phyloP scores from a whole-genome alignment of 2,113 vertebrate genomes.

The Phalacrocorax carbo region DNA sequence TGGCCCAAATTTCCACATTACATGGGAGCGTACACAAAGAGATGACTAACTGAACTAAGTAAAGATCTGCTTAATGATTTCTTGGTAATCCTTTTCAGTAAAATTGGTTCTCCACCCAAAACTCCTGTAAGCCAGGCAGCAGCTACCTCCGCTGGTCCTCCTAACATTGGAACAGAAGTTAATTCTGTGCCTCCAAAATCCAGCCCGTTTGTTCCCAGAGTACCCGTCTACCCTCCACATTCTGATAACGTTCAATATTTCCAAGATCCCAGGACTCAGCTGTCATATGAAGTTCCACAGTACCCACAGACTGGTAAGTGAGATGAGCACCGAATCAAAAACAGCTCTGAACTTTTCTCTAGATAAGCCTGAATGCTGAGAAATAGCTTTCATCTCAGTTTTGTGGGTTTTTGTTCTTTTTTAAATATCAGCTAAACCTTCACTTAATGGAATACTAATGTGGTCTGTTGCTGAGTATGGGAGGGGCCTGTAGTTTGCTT shows the following conservation, averaged over 20 bases:
- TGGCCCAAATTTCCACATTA: background rate
- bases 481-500: background rate
- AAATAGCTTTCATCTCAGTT: background rate
- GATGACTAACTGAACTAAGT: background rate
- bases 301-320: constrained; percentile 86
- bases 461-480: background rate
- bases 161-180: constrained; percentile 77
- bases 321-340: background rate
- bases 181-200: constrained; percentile 81
- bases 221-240: constrained; percentile 81
- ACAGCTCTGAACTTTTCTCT: background rate
- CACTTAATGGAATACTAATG: background rate
- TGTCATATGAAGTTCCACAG: constrained; percentile 82
- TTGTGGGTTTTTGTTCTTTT: background rate
- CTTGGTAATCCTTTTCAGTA: constrained; percentile 69
- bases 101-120: constrained; percentile 86
- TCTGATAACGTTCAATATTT: constrained; percentile 87
- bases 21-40: rapidly evolving
- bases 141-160: constrained; percentile 80
- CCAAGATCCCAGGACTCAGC: constrained; percentile 83
- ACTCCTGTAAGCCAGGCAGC: constrained; percentile 84
- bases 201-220: constrained; percentile 81
- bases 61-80: background rate
- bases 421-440: background rate
- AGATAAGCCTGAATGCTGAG: background rate